Conservation (phyloP, 2,113 vertebrate genomes). For the Machaerirhynchus nigripectus region DNA sequence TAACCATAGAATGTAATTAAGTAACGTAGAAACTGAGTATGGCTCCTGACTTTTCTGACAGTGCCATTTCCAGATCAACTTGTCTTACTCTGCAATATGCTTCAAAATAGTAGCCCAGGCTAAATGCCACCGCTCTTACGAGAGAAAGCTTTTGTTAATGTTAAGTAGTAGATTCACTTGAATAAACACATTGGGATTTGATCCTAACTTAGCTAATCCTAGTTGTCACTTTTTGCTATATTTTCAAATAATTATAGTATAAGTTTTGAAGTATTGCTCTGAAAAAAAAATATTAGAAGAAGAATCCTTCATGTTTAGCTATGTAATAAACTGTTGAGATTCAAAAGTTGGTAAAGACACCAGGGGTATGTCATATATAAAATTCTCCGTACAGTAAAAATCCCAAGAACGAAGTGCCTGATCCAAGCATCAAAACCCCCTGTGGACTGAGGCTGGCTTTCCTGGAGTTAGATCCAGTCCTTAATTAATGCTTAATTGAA, state of each 20-base stretch:
- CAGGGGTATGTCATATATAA: rapidly evolving
- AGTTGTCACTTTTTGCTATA: not conserved
- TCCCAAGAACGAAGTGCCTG: not conserved
- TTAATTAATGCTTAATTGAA: not conserved
- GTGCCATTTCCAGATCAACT: not conserved
- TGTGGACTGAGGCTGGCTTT: not conserved
- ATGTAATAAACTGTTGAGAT: not conserved
- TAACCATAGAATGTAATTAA: not conserved
- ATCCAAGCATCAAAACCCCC: not conserved
- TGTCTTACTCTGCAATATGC: not conserved
- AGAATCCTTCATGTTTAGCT: not conserved
- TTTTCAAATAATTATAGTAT: not conserved
- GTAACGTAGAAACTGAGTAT: not conserved
- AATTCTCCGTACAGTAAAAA: not conserved
- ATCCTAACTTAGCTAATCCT: not conserved
- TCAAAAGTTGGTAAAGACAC: not conserved
- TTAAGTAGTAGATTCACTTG: not conserved
- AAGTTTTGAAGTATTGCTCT: not conserved
- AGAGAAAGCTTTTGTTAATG: not conserved
- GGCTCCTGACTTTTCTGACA: not conserved
- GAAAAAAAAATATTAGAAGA: not conserved
- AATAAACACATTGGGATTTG: not conserved
- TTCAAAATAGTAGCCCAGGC: not conserved
- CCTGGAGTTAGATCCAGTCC: not conserved
- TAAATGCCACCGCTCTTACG: not conserved